These are phyloP conservation scores for Tinamus major DNA, from an alignment of 2,797 vertebrate species.

Conservation along the genomic window DNA sequence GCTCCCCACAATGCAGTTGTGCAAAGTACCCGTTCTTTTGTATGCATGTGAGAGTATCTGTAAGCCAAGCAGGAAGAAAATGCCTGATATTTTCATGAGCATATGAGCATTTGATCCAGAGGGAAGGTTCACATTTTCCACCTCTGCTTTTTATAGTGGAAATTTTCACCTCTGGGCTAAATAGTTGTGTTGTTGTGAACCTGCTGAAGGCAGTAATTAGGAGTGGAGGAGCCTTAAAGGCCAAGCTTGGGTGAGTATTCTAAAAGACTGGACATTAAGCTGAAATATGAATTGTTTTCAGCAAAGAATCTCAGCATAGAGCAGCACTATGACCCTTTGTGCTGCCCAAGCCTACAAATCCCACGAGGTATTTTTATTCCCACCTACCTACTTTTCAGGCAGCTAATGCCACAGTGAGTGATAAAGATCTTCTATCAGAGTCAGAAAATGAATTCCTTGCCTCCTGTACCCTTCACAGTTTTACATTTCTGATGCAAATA, in stretches of 20 bases:
- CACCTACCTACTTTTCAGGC: not conserved
- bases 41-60: not conserved
- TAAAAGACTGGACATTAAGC: not conserved
- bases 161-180: not conserved
- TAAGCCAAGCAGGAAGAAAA: slow-evolving; percentile 34
- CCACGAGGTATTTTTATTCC: not conserved
- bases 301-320: not conserved
- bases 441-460: not conserved
- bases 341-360: not conserved
- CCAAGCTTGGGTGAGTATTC: not conserved
- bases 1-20: not conserved
- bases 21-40: not conserved
- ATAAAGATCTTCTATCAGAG: not conserved
- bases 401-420: not conserved
- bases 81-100: slow-evolving; percentile 11
- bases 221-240: not conserved
- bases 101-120: not conserved
- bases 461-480: not conserved
- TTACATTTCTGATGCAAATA: not conserved
- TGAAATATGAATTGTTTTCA: not conserved
- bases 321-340: not conserved
- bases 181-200: not conserved
- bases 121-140: slow-evolving; percentile 16
- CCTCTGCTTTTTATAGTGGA: slow-evolving; percentile 6
- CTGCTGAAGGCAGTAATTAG: not conserved